Evolutionary conservation across 2,113 vertebrate genomes (phyloP).

Genomic region (Nerophis ophidion): DNA sequence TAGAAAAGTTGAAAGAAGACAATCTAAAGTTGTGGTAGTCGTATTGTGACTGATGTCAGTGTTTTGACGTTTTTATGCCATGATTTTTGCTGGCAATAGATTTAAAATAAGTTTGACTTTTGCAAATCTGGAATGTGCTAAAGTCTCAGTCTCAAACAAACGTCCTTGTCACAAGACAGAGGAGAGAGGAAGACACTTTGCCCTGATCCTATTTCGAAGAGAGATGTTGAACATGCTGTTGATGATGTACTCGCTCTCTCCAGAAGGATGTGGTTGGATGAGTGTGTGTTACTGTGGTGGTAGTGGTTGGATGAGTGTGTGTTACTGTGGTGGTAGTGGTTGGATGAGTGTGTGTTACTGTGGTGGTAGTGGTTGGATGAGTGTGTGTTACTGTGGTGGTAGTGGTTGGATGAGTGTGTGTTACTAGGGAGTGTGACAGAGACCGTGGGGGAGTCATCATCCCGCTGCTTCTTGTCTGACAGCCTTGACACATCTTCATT

Average conservation of each 20-base stretch:
- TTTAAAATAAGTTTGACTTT: too few species aligned
- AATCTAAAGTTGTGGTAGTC: too few species aligned
- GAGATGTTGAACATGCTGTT: neutral
- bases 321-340: too few species aligned
- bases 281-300: slow-evolving; percentile 37
- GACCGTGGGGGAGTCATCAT: slow-evolving; percentile 29
- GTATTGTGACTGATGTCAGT: too few species aligned
- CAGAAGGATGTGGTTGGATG: neutral
- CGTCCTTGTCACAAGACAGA: too few species aligned
- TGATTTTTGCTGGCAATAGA: too few species aligned
- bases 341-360: slow-evolving; percentile 38
- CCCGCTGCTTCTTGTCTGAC: slow-evolving; percentile 14
- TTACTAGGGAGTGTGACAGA: slow-evolving; percentile 44
- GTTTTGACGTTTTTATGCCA: too few species aligned
- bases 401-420: slow-evolving; percentile 34
- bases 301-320: slow-evolving; percentile 31
- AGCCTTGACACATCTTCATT: slow-evolving; percentile 42
- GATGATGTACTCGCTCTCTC: slow-evolving; percentile 13
- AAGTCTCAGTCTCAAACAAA: too few species aligned
- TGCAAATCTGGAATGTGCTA: too few species aligned
- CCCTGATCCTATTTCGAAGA: neutral
- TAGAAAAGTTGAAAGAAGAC: too few species aligned
- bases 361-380: too few species aligned
- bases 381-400: slow-evolving; percentile 38
- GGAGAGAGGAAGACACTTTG: too few species aligned